Base-by-base conservation (phyloP, 2,797 vertebrate species). In the Carapus acus region DNA sequence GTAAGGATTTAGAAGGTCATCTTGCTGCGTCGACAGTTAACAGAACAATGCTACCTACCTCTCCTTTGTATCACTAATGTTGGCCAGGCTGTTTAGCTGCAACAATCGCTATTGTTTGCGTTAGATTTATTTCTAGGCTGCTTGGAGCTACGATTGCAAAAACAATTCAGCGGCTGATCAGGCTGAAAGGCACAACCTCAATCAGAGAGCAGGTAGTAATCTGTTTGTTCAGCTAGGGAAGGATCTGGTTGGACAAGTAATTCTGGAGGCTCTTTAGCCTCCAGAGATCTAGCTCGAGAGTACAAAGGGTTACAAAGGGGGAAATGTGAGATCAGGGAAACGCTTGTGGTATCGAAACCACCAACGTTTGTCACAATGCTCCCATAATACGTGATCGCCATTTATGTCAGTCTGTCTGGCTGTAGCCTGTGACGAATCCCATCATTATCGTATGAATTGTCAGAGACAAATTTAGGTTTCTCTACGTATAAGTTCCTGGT, bases 401-500 rank as follows among this genome's bases (percentile, higher is more conserved):
- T n/a, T n/a, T n/a, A 33, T 33, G 11, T 29, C 27, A 6, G 6
- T 29, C 27, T 29, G 6, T 29, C 27, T 29, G 6, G 27, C 11
- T 29, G n/a, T n/a, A n/a, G n/a, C n/a, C n/a, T n/a, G n/a, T n/a
- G n/a, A n/a, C 43, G 14, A 17, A 56, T 17, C 9, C 16, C 12
- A 44, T 13, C n/a, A 45, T 47, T 16, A 16, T 21, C 16, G 17
- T 5, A 27, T 33, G 22, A 16, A 3, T 43, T 44, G 40, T n/a
- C 6, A 17, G 17, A 55, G 24, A 56, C 38, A 42, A 37, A 65
- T 73, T 64, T 51, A 38, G 33, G 54, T 22, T 59, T 34, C 59
- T 73, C 58, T 54, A 17, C 58, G 47, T 50, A 74, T 78, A 64
- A 43, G 59, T 71, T 54, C 54, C 73, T 69, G 58, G 46, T 53